Evolutionary conservation across 2,113 vertebrate genomes (phyloP), one percentile per base, ranked within the genome.

Genomic region (Polypterus bichir): DNA sequence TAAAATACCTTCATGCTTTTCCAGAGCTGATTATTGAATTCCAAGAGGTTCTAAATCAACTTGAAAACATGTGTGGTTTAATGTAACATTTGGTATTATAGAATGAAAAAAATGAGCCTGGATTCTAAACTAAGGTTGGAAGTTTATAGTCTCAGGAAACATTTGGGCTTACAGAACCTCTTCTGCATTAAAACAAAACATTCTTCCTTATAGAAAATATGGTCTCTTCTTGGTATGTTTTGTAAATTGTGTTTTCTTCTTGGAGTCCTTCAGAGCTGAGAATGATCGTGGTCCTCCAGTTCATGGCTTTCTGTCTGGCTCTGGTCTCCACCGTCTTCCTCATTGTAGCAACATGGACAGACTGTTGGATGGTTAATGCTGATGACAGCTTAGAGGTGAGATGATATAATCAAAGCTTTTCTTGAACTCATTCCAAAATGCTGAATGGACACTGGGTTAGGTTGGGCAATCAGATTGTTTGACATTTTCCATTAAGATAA

Each of bases 331-430:
- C 78, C 1, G 1, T 81, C 55, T 78, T 85, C 71, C 71, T 86
- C 1, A 68, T 85, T 4, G 74, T 78, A 5, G 83, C 84, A 27
- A 85, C 82, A 0, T 82, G 83, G 76, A 84, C 84, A 0, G 84
- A 86, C 64, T 86, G 83, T 69, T 86, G 84, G 84, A 83, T 86
- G 77, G 80, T 84, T 54, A 86, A 86, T 0, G 67, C 80, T 2
- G 83, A 86, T 0, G 83, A 86, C 69, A 85, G 79, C 64, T 46
- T 86, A 66, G 83, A 86, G 81, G 84, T 86, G 66, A 80, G 75
- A 27, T 7, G 47, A 6, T 9, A 9, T 8, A 4, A 5, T 51
- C 6, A 7, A 45, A 5, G 6, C 11, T 4, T 8, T 6, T 62
- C 47, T 56, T 7, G 52, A 9, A 62, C 44, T 49, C 10, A 61